Percentiles rank a stretch among this genome's conserved stretches.
phyloP scores from a whole-genome alignment of 2,113 vertebrate genomes.

The Microcebus jonahi region DNA sequence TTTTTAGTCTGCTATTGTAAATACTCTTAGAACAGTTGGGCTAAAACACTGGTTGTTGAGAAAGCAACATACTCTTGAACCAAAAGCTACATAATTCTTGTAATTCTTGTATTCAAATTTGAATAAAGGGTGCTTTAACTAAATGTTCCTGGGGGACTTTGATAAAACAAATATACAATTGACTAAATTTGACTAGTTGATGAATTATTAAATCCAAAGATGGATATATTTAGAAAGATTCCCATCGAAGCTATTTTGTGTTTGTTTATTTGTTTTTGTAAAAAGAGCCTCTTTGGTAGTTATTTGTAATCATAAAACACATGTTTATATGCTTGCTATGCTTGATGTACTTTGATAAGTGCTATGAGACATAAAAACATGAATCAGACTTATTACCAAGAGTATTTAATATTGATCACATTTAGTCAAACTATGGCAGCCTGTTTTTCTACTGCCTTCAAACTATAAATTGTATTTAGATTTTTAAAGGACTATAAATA shows the following conservation, averaged over 20 bases:
- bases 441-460: background rate
- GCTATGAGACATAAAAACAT: background rate
- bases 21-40: background rate
- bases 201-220: conserved; percentile 16
- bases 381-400: conserved; percentile 12
- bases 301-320: background rate
- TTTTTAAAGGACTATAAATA: conserved; percentile 15
- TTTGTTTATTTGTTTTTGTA: background rate
- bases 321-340: background rate
- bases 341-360: background rate
- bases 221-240: background rate
- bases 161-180: conserved; percentile 10
- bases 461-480: background rate
- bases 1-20: background rate
- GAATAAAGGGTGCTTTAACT: conserved; percentile 21
- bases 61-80: background rate
- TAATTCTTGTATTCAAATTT: background rate
- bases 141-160: background rate
- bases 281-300: background rate
- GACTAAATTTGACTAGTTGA: conserved; percentile 17
- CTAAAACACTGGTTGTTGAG: conserved; percentile 36
- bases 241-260: background rate
- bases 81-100: background rate
- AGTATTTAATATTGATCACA: conserved; percentile 14
- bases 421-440: background rate